Evolutionary conservation across 2,888 invertebrate genomes (phyloP), one percentile per base, ranked within the genome.

Genomic region (Melinaea menophilus): DNA sequence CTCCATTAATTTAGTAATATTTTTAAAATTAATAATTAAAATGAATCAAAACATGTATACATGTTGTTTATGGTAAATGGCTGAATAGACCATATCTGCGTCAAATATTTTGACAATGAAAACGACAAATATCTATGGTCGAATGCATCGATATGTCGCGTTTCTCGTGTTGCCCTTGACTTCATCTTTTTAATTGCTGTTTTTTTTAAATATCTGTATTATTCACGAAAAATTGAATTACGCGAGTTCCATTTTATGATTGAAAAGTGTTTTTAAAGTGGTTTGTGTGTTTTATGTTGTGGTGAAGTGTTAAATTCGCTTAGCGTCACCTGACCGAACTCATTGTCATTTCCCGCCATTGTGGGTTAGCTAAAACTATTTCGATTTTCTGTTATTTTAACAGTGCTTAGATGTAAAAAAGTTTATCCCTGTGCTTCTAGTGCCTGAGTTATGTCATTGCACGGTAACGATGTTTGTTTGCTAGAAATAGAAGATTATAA

Each of bases 311-410:
- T 70, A 75, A 84, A 80, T 80, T 81, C 75, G 80, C 81, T 79
- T 84, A 84, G 91, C 91, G 91, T 91, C 91, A 90, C 90, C 90
- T 90, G 90, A 90, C 90, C 79, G 86, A 78, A 78, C 85, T 88
- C 89, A 88, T 90, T 90, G 91, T 91, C 90, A 90, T 91, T 91
- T 91, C 91, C 91, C 91, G 91, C 91, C 91, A 91, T 91, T 91
- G 91, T 90, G 88, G 87, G 78, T 81, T 78, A 83, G 81, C 79
- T 79, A 78, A 75, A 79, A 79, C 68, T 78, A 77, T 72, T 75
- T 74, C 68, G 72, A 75, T 75, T 79, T 80, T 67, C 59, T 60
- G 61, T 62, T 65, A 64, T 60, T 67, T 63, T 68, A 68, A 58
- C 68, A 68, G 68, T 64, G 71, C 77, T 80, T 87, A 78, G 72